These are phyloP conservation scores for Calycopis cecrops DNA, from an alignment of 1,140 invertebrate genomes.

Conservation along the genomic window DNA sequence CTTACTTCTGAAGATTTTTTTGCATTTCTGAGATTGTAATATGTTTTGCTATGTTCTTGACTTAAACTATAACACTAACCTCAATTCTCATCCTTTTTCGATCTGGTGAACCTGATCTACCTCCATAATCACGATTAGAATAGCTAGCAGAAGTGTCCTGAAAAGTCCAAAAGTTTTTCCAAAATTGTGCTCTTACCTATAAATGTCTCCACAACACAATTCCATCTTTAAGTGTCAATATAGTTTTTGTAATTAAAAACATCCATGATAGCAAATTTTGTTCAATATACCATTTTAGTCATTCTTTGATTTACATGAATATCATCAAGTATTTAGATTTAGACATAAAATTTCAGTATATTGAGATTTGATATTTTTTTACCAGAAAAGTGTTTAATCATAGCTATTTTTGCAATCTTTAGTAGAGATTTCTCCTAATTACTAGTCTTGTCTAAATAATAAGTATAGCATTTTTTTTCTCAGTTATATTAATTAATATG, in stretches of 20 bases:
- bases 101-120: conserved; percentile 66
- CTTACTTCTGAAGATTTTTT: neutral
- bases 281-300: no score
- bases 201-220: neutral
- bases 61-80: conserved; percentile 44
- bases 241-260: neutral
- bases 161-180: conserved; percentile 30
- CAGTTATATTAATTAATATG: neutral
- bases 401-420: no score
- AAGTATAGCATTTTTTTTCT: neutral
- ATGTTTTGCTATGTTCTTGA: neutral
- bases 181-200: neutral
- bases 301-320: no score
- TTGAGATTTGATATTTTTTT: no score
- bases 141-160: conserved; percentile 56
- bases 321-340: no score
- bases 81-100: conserved; percentile 73
- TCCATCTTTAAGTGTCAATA: neutral
- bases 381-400: no score
- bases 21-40: conserved; percentile 1
- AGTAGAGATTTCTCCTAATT: no score
- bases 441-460: conserved; percentile 5
- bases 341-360: no score
- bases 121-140: conserved; percentile 65
- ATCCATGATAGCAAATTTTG: no score